phyloP scores from a whole-genome alignment of 2,888 invertebrate species.

The Nudaria mundana region DNA sequence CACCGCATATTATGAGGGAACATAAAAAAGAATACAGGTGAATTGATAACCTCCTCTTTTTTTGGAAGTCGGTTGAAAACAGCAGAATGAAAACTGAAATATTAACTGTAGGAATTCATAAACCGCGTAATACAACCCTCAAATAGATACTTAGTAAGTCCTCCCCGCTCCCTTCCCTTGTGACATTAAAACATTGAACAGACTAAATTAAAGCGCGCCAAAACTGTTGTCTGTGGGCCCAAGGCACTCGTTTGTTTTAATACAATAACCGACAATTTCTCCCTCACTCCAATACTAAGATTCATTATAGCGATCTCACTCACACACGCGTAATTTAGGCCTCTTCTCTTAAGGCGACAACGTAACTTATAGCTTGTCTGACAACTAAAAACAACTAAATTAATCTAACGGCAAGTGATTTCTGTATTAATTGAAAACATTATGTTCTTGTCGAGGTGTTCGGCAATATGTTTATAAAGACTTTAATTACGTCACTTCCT shows the following conservation, averaged over 20 bases:
- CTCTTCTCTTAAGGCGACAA: conserved; percentile 70
- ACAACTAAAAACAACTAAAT: conserved; percentile 36
- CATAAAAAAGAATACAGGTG: no score
- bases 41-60: no score
- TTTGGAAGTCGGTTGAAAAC: conserved; percentile 14
- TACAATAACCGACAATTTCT: conserved; percentile 73
- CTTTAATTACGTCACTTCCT: conserved; percentile 27
- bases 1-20: conserved; percentile 20
- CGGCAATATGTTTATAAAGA: conserved; percentile 19
- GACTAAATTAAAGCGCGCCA: conserved; percentile 80
- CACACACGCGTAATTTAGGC: conserved; percentile 55
- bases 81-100: conserved; percentile 51
- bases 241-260: conserved; percentile 80
- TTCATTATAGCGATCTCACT: conserved; percentile 45
- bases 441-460: conserved; percentile 21
- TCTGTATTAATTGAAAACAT: conserved; percentile 36
- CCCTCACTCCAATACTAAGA: conserved; percentile 58
- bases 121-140: conserved; percentile 70
- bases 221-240: conserved; percentile 77
- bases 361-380: conserved; percentile 49
- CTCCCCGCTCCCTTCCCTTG: conserved; percentile 45
- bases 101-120: conserved; percentile 73
- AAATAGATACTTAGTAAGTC: conserved; percentile 75
- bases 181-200: conserved; percentile 77
- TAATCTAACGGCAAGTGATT: conserved; percentile 40